A percentile compares a stretch with the other conserved stretches of the same genome.
Evolutionary conservation across 2,888 invertebrate species (phyloP).

Genomic region (Dasypolia templi): DNA sequence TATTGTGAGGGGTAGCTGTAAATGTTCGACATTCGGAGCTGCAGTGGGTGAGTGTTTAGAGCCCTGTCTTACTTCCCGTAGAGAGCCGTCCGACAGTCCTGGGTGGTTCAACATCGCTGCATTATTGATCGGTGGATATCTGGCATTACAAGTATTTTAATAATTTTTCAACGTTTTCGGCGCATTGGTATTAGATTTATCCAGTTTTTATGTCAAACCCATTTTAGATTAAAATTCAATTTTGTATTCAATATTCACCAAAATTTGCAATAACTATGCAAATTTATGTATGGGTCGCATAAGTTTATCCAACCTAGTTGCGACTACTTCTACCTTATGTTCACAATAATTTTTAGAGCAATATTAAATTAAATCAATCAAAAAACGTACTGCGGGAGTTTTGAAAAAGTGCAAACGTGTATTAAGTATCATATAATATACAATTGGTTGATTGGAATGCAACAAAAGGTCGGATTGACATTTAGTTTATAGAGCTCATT

Average conservation of each 20-base stretch:
- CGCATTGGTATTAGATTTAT: not conserved
- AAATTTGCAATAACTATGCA: not conserved
- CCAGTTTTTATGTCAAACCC: not conserved
- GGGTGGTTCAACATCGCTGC: not conserved
- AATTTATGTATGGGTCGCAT: too few relatives aligned
- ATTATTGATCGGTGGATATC: constrained; percentile 10
- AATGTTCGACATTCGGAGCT: constrained; percentile 71
- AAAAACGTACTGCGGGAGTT: not conserved
- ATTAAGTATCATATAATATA: constrained; percentile 12
- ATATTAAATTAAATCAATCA: constrained; percentile 6
- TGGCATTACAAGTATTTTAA: constrained; percentile 13
- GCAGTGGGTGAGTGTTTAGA: constrained; percentile 74
- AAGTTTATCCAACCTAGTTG: not conserved
- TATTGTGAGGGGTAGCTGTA: constrained; percentile 71
- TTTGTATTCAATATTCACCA: not conserved
- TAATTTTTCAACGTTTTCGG: not conserved
- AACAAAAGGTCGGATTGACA: constrained; percentile 10
- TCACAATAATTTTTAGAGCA: constrained; percentile 1
- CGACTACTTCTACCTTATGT: not conserved
- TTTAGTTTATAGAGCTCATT: constrained; percentile 27
- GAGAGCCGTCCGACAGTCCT: constrained; percentile 67
- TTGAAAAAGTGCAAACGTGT: not conserved
- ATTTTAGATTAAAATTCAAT: not conserved
- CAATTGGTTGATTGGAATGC: constrained; percentile 34
- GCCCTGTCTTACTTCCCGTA: constrained; percentile 61